phyloP scores from a whole-genome alignment of 2,888 invertebrate genomes.

The Platycheirus albimanus region DNA sequence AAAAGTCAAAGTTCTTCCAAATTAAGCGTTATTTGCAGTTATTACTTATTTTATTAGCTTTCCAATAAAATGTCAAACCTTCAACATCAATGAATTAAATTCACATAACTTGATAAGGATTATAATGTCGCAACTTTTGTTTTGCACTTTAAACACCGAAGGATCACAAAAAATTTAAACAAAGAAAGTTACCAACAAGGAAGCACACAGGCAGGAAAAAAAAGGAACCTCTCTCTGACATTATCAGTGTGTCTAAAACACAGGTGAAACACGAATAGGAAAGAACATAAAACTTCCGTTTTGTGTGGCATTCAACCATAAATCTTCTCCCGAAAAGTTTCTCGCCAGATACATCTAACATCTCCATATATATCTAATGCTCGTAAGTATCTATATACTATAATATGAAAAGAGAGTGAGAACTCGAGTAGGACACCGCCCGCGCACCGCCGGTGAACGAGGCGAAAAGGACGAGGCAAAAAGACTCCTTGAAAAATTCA shows the following conservation, averaged over 20 bases:
- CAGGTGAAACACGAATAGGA: slow-evolving; percentile 73
- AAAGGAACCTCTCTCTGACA: slow-evolving; percentile 50
- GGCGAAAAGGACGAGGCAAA: slow-evolving; percentile 31
- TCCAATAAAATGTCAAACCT: slow-evolving; percentile 39
- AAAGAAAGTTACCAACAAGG: slow-evolving; percentile 7
- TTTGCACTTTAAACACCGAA: slow-evolving; percentile 49
- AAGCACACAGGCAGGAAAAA: slow-evolving; percentile 3
- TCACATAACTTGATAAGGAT: slow-evolving; percentile 62
- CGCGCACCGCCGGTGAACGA: neutral
- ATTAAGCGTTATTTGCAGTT: too few species aligned
- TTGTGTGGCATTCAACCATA: slow-evolving; percentile 72
- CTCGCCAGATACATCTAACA: slow-evolving; percentile 54
- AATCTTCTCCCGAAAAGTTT: slow-evolving; percentile 66
- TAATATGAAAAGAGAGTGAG: slow-evolving; percentile 4
- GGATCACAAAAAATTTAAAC: neutral
- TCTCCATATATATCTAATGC: neutral
- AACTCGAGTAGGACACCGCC: neutral
- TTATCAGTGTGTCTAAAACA: slow-evolving; percentile 72
- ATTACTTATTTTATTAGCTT: neutral
- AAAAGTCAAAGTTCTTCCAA: too few species aligned
- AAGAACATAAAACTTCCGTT: slow-evolving; percentile 74
- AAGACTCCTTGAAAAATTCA: slow-evolving; percentile 75
- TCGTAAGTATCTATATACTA: neutral
- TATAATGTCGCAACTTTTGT: slow-evolving; percentile 60
- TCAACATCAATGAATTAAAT: slow-evolving; percentile 61